Evolutionary conservation across 2,888 invertebrate species (phyloP).

Genomic region (Leptarthrus brevirostris): DNA sequence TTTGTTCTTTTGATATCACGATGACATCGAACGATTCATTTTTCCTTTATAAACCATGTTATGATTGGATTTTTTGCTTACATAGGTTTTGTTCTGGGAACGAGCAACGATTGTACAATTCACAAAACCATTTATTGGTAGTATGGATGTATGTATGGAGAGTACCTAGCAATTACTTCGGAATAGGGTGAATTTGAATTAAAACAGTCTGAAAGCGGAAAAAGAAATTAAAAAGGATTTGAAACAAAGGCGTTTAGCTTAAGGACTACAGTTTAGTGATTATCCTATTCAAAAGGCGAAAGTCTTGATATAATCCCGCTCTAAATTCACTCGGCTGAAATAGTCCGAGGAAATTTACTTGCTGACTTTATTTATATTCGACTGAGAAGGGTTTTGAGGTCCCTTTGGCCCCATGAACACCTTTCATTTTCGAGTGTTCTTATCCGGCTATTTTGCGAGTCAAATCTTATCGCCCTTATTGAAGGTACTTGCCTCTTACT

Average conservation of each 20-base stretch:
- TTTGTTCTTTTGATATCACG: neutral
- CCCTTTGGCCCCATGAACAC: too few relatives aligned
- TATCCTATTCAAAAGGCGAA: too few relatives aligned
- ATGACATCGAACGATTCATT: neutral
- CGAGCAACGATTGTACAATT: neutral
- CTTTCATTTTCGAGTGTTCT: neutral
- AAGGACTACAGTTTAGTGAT: neutral
- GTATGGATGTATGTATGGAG: neutral
- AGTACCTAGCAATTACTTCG: neutral
- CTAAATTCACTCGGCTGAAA: too few relatives aligned
- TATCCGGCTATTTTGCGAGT: neutral
- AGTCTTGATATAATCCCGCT: too few relatives aligned
- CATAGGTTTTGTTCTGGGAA: neutral
- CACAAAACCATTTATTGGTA: neutral
- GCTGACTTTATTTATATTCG: too few relatives aligned
- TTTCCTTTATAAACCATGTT: neutral
- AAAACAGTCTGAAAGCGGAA: neutral
- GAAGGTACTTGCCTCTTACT: neutral
- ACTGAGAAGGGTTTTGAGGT: too few relatives aligned
- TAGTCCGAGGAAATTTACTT: too few relatives aligned
- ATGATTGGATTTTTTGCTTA: neutral
- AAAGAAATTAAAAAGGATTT: neutral
- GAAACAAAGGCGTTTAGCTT: neutral
- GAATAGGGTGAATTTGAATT: neutral
- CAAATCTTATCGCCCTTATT: neutral